Conservation (phyloP, 2,888 invertebrate species). For the Ceratothoa steindachneri region DNA sequence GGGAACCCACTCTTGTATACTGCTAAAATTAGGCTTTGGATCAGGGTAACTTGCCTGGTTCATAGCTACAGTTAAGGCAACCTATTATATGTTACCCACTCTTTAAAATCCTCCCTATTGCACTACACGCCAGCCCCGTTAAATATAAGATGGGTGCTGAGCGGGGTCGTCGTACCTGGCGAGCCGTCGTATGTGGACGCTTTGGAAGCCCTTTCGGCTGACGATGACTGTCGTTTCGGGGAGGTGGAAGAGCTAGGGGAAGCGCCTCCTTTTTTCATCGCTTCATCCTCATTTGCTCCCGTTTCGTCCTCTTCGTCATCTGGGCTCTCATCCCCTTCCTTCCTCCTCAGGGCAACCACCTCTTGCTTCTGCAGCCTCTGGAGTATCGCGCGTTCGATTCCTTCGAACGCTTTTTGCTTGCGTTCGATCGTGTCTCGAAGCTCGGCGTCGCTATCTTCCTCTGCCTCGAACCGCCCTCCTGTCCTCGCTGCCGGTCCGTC, state of each 20-base stretch:
- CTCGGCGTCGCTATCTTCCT: constrained; percentile 46
- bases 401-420: constrained; percentile 40
- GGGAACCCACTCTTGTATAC: too few relatives aligned
- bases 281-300: background rate
- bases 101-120: too few relatives aligned
- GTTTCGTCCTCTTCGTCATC: constrained; percentile 19
- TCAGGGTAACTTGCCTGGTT: too few relatives aligned
- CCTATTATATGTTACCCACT: too few relatives aligned
- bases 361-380: constrained; percentile 35
- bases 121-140: too few relatives aligned
- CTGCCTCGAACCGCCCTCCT: constrained; percentile 11
- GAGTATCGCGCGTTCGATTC: constrained; percentile 41
- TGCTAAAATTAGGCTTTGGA: too few relatives aligned
- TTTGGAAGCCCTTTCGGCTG: background rate
- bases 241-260: background rate
- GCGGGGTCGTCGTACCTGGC: too few relatives aligned
- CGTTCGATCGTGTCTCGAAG: constrained; percentile 39
- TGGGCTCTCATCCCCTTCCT: background rate
- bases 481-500: constrained; percentile 20
- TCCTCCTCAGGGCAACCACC: constrained; percentile 25
- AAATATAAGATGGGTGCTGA: too few relatives aligned
- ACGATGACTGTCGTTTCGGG: background rate
- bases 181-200: background rate
- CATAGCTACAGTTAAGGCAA: too few relatives aligned
- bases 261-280: background rate